These are phyloP conservation scores for Allobates femoralis DNA, from an alignment of 2,797 vertebrate genomes.

Conservation along the genomic window DNA sequence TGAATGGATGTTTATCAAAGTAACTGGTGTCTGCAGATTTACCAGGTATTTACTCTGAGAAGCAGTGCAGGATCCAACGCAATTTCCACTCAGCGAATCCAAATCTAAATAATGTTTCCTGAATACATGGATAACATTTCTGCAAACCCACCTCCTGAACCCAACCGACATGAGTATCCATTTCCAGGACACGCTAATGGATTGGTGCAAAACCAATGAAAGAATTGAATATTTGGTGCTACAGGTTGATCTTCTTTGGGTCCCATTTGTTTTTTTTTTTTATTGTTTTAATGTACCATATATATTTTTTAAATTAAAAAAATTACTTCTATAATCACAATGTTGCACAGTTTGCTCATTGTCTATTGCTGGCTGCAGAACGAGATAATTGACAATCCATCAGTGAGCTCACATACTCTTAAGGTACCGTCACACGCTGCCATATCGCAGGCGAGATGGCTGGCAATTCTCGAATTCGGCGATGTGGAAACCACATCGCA, in stretches of 20 bases:
- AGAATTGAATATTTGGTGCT: not conserved
- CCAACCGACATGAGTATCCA: not conserved
- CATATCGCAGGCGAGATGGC: no score
- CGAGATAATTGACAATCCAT: no score
- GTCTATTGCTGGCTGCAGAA: no score
- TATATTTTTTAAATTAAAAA: no score
- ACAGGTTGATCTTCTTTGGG: not conserved
- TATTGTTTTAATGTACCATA: no score
- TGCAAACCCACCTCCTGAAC: not conserved
- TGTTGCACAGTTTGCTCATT: no score
- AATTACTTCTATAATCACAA: no score
- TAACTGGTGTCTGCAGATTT: constrained; percentile 22
- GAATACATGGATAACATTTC: not conserved
- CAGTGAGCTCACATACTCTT: no score
- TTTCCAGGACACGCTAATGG: not conserved
- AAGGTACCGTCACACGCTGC: no score
- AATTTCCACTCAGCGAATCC: not conserved
- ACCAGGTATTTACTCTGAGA: not conserved
- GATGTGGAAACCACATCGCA: no score
- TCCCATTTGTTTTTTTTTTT: no score
- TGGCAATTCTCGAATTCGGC: no score
- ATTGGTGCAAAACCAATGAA: not conserved
- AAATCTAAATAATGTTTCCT: not conserved
- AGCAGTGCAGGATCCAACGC: not conserved
- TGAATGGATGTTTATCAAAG: constrained; percentile 25